Evolutionary conservation across 2,888 invertebrate species (phyloP).

Genomic region (Mythimna impura): DNA sequence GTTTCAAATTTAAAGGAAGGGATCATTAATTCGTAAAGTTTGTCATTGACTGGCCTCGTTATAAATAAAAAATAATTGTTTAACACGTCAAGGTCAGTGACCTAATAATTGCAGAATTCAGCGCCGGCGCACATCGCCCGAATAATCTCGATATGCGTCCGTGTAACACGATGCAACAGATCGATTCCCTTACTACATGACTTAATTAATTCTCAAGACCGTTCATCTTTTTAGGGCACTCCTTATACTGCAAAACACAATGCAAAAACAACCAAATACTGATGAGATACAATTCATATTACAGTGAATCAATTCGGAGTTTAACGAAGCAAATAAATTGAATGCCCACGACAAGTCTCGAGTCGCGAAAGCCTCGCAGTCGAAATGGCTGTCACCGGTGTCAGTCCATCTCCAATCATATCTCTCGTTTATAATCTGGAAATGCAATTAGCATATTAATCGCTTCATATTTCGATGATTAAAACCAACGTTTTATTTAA

Average conservation of each 20-base stretch:
- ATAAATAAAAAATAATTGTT: conserved; percentile 30
- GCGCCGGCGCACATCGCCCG: conserved; percentile 62
- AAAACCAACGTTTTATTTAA: conserved; percentile 63
- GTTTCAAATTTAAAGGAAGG: conserved; percentile 46
- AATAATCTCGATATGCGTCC: conserved; percentile 77
- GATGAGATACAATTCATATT: conserved; percentile 36
- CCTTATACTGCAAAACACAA: conserved; percentile 13
- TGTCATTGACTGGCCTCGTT: conserved; percentile 44
- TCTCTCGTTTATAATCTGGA: conserved; percentile 81
- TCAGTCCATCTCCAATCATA: conserved; percentile 74
- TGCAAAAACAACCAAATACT: conserved; percentile 24
- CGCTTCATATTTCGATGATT: conserved; percentile 76
- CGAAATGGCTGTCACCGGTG: conserved; percentile 65
- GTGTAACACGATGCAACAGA: conserved; percentile 83
- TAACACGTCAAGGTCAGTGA: conserved; percentile 57
- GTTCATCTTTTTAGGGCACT: conserved; percentile 67
- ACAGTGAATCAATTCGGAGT: conserved; percentile 23
- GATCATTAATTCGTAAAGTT: conserved; percentile 28
- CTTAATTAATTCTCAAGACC: conserved; percentile 85
- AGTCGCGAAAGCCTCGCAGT: conserved; percentile 64
- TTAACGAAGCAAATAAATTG: conserved; percentile 62
- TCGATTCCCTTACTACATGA: conserved; percentile 82
- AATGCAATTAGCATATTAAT: conserved; percentile 86
- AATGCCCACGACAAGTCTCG: conserved; percentile 64
- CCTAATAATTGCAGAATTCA: conserved; percentile 60